phyloP scores from a whole-genome alignment of 2,888 invertebrate species.

The Sceliomorpha sp. region DNA sequence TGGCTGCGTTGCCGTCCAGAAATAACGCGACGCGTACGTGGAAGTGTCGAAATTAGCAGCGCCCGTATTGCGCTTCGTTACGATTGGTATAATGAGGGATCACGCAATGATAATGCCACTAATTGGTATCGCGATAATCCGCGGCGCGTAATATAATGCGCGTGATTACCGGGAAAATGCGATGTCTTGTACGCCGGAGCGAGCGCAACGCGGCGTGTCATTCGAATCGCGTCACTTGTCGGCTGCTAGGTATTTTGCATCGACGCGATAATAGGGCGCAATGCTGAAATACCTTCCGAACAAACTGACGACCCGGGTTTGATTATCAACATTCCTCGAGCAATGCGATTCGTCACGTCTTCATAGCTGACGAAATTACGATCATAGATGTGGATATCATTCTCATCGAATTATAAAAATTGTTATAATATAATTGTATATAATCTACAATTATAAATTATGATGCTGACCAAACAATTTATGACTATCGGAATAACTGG shows the following conservation, averaged over 20 bases:
- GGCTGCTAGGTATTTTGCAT: constrained; percentile 15
- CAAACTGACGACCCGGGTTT: constrained; percentile 35
- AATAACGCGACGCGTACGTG: not conserved
- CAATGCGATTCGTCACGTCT: constrained; percentile 18
- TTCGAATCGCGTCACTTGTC: constrained; percentile 34
- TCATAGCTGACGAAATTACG: constrained; percentile 12
- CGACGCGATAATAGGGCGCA: constrained; percentile 21
- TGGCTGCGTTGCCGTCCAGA: not conserved
- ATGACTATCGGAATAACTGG: too few relatives aligned
- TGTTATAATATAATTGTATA: too few relatives aligned
- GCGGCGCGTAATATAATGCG: constrained; percentile 3
- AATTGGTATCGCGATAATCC: constrained; percentile 9
- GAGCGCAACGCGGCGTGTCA: constrained; percentile 17
- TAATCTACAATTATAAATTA: too few relatives aligned
- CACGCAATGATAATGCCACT: constrained; percentile 16
- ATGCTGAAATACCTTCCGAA: constrained; percentile 29
- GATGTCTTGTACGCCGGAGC: constrained; percentile 32
- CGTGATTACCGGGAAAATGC: constrained; percentile 20
- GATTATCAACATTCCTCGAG: constrained; percentile 44
- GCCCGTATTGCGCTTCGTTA: not conserved
- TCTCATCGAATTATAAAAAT: too few relatives aligned
- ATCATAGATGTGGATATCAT: constrained; percentile 35
- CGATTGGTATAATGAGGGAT: constrained; percentile 5
- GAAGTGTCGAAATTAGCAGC: too few relatives aligned
- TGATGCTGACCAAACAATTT: too few relatives aligned